Conservation (phyloP, 2,888 invertebrate species). For the Epirrhoe tristata region DNA sequence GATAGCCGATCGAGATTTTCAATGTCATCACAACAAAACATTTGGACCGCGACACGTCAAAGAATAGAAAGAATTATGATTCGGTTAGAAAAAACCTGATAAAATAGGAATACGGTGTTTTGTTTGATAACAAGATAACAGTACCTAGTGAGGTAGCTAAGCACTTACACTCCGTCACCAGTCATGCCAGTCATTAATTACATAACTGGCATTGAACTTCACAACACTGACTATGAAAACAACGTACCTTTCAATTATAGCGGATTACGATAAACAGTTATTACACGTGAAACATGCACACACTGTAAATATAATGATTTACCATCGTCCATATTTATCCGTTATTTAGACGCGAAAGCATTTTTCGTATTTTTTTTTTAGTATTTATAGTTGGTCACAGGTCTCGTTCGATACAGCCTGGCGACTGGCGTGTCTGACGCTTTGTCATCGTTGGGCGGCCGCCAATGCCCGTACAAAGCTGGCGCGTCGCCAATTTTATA, state of each 20-base stretch:
- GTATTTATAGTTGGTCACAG: slow-evolving; percentile 52
- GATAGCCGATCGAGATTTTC: slow-evolving; percentile 10
- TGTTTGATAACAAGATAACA: slow-evolving; percentile 5
- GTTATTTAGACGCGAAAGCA: slow-evolving; percentile 69
- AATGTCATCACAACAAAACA: slow-evolving; percentile 26
- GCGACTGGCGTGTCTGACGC: slow-evolving; percentile 43
- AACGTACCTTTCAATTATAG: slow-evolving; percentile 46
- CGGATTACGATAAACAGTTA: slow-evolving; percentile 50
- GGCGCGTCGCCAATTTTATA: slow-evolving; percentile 59
- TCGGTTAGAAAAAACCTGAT: slow-evolving; percentile 1
- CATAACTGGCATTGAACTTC: slow-evolving; percentile 73
- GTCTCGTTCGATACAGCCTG: slow-evolving; percentile 57
- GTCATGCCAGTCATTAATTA: slow-evolving; percentile 57
- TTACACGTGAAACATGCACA: slow-evolving; percentile 59
- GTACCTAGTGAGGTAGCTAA: slow-evolving; percentile 6
- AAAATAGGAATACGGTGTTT: background rate
- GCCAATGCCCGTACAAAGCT: slow-evolving; percentile 63
- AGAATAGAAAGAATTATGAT: slow-evolving; percentile 1
- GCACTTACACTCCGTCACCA: slow-evolving; percentile 12
- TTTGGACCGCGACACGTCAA: background rate
- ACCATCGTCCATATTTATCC: slow-evolving; percentile 76
- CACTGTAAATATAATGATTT: slow-evolving; percentile 51
- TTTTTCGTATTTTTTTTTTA: slow-evolving; percentile 56
- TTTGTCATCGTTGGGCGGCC: slow-evolving; percentile 63
- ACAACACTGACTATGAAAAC: slow-evolving; percentile 51